Evolutionary conservation across 2,797 vertebrate species (phyloP).

Genomic region (Diplodus puntazzo): DNA sequence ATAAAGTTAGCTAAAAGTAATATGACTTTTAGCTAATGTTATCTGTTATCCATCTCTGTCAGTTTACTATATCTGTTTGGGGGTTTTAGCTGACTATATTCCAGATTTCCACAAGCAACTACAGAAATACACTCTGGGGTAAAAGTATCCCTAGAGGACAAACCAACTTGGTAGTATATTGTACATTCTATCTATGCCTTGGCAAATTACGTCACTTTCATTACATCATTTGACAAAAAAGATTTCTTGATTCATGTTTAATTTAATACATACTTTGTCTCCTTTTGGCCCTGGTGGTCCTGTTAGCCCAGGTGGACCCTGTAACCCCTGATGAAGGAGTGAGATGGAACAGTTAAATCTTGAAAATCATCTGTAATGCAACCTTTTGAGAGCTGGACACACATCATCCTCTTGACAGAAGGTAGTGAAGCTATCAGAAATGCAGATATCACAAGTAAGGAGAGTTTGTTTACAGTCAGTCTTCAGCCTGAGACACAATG

Average conservation of each 20-base stretch:
- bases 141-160: no score
- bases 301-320: slow-evolving; percentile 75
- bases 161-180: neutral
- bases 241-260: neutral
- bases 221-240: neutral
- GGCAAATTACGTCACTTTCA: neutral
- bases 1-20: no score
- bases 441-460: neutral
- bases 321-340: slow-evolving; percentile 69
- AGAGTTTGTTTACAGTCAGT: neutral
- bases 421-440: neutral
- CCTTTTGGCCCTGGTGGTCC: slow-evolving; percentile 84
- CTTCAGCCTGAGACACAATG: neutral
- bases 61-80: no score
- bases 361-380: neutral
- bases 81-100: no score
- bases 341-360: neutral
- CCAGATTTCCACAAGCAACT: no score
- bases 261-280: slow-evolving; percentile 80
- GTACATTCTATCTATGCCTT: neutral
- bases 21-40: neutral
- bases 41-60: no score
- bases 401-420: neutral
- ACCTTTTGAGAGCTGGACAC: no score
- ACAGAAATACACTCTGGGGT: no score